Evolutionary conservation across 2,888 invertebrate genomes (phyloP).

Genomic region (Eilema depressum): DNA sequence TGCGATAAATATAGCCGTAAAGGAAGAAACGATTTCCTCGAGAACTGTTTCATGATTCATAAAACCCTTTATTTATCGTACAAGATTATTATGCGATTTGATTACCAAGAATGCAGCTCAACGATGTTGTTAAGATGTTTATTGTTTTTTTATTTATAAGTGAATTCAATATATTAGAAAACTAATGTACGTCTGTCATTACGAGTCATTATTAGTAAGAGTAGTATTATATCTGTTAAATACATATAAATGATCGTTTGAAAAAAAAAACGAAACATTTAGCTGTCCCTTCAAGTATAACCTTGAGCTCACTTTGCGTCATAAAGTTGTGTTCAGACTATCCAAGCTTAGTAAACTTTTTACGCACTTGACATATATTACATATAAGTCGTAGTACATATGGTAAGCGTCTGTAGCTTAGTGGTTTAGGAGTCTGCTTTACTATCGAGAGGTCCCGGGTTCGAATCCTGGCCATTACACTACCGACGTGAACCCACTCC

Average conservation of each 20-base stretch:
- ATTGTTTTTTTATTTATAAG: slow-evolving; percentile 17
- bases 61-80: slow-evolving; percentile 59
- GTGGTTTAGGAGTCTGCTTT: too few species aligned
- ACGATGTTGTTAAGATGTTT: slow-evolving; percentile 33
- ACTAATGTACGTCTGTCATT: too few species aligned
- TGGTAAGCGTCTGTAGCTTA: too few species aligned
- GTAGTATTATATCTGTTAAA: too few species aligned
- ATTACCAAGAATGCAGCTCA: slow-evolving; percentile 44
- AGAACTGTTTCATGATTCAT: slow-evolving; percentile 66
- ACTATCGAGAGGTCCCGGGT: too few species aligned
- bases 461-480: too few species aligned
- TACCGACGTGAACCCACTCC: too few species aligned
- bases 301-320: not conserved
- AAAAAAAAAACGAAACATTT: too few species aligned
- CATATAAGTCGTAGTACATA: too few species aligned
- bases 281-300: not conserved
- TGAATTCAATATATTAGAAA: not conserved
- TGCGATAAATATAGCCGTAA: slow-evolving; percentile 65
- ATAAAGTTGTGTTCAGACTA: not conserved
- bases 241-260: too few species aligned
- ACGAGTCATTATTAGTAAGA: too few species aligned
- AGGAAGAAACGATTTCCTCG: slow-evolving; percentile 58
- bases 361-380: not conserved
- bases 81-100: slow-evolving; percentile 53
- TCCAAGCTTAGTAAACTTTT: not conserved